phyloP scores from a whole-genome alignment of 2,888 invertebrate genomes.

The Lycophotia porphyrea region DNA sequence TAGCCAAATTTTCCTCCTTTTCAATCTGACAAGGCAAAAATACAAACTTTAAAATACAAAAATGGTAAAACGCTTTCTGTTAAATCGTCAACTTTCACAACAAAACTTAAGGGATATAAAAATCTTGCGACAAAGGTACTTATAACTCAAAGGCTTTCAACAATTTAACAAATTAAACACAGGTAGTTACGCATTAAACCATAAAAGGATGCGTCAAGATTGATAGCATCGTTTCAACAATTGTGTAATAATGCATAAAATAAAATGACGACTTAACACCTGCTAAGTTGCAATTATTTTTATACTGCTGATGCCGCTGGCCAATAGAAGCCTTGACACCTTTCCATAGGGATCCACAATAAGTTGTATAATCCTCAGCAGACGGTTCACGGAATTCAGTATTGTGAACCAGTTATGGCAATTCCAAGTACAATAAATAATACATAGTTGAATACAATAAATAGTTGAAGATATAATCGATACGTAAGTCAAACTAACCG shows the following conservation, averaged over 20 bases:
- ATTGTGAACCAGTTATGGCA: conserved; percentile 45
- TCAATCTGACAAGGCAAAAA: conserved; percentile 27
- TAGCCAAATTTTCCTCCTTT: conserved; percentile 43
- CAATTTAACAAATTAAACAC: conserved; percentile 42
- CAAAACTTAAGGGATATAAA: conserved; percentile 14
- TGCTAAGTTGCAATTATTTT: conserved; percentile 68
- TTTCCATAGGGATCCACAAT: conserved; percentile 65
- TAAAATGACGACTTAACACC: conserved; percentile 70
- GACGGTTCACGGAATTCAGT: conserved; percentile 62
- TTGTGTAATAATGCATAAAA: conserved; percentile 68
- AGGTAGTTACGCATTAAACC: conserved; percentile 37
- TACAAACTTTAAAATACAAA: conserved; percentile 17
- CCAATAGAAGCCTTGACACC: conserved; percentile 76
- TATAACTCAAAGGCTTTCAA: conserved; percentile 43
- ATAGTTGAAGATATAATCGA: conserved; percentile 34
- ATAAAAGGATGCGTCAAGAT: conserved; percentile 60
- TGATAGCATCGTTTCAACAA: conserved; percentile 47
- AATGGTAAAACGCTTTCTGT: not conserved
- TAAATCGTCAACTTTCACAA: conserved; percentile 15
- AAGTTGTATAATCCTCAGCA: conserved; percentile 50
- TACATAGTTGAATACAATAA: too few relatives aligned
- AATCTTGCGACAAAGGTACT: conserved; percentile 29
- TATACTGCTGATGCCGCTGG: conserved; percentile 57
- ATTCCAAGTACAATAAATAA: conserved; percentile 36
- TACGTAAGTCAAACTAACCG: conserved; percentile 22